Conservation (phyloP, 1,140 invertebrate genomes). For the Matsumurasca onukii region DNA sequence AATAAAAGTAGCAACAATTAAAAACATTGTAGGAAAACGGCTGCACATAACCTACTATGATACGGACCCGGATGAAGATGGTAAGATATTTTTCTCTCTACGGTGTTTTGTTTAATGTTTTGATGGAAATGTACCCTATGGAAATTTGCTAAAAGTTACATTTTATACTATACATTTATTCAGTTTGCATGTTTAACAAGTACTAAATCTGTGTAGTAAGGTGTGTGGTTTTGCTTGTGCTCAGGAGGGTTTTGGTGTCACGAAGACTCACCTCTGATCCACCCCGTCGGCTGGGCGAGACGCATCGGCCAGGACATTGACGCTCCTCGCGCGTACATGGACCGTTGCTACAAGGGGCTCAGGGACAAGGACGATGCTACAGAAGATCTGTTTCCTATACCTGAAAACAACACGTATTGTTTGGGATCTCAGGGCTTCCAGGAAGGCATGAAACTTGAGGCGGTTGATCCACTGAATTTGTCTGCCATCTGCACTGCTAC, state of each 20-base stretch:
- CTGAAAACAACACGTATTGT: conserved; percentile 45
- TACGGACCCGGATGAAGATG: conserved; percentile 70
- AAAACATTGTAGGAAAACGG: conserved; percentile 88
- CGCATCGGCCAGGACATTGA: conserved; percentile 80
- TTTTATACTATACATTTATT: too few relatives aligned
- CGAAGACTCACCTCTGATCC: conserved; percentile 90
- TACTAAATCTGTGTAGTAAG: too few relatives aligned
- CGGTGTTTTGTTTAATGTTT: not conserved
- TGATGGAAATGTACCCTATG: not conserved
- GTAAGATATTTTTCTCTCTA: conserved; percentile 44
- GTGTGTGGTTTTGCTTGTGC: not conserved
- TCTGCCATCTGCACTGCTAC: conserved; percentile 94
- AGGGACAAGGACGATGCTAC: conserved; percentile 70
- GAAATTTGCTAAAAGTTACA: too few relatives aligned
- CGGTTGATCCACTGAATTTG: conserved; percentile 93
- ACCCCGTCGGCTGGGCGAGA: conserved; percentile 92
- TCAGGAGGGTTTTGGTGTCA: conserved; percentile 86
- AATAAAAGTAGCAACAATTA: conserved; percentile 86
- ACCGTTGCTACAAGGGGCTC: conserved; percentile 59
- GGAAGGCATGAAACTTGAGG: conserved; percentile 95
- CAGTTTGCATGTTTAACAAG: too few relatives aligned
- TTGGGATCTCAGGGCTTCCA: conserved; percentile 58
- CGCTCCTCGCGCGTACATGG: conserved; percentile 74
- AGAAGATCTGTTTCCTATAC: conserved; percentile 68
- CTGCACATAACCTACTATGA: conserved; percentile 90